Base-by-base conservation (phyloP, 2,888 invertebrate species). In the Shargacucullia verbasci region DNA sequence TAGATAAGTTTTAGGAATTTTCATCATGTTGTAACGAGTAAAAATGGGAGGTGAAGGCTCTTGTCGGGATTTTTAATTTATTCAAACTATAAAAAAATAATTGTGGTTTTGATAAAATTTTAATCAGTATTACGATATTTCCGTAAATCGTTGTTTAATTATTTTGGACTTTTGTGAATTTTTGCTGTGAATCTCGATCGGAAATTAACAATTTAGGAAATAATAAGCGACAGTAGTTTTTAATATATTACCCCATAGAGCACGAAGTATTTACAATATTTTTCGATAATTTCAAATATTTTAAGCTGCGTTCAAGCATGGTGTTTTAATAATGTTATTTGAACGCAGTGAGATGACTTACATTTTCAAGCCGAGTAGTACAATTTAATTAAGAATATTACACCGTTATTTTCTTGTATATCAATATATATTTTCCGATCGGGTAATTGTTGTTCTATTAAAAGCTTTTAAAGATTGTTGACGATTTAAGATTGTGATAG, bases 391-490 rank as follows among this genome's bases (percentile, higher is more conserved):
- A 53, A 53, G 15, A 34, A 37, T 44, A 48, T 31, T 29, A 29
- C 46, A 70, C 52, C 33, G 29, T 43, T 37, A 62, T 71, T 63
- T 65, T 43, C 49, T 73, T 10, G 34, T 41, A 46, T 44, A 46
- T 44, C 54, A 48, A 59, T 66, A 25, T 45, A 50, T 71, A 65
- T 58, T 31, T 43, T 64, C 75, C 70, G 76, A 66, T 76, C 71
- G 70, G 55, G 62, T 75, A 71, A 68, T 84, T 85, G 89, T 90
- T 91, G 84, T 84, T 81, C 83, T 86, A 87, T 81, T 87, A 76
- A 88, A 90, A 91, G 87, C 88, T 89, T 92, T 83, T 90, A 90
- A 84, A 85, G 72, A 91, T 89, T 89, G 91, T 92, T 92, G 82
- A 89, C 72, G 73, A 84, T 85, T 85, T 71, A 84, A 73, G 78